Percentiles rank a stretch among this genome's conserved stretches.
Conservation (phyloP, 2,888 invertebrate species). For the Hoplodrina ambigua region DNA sequence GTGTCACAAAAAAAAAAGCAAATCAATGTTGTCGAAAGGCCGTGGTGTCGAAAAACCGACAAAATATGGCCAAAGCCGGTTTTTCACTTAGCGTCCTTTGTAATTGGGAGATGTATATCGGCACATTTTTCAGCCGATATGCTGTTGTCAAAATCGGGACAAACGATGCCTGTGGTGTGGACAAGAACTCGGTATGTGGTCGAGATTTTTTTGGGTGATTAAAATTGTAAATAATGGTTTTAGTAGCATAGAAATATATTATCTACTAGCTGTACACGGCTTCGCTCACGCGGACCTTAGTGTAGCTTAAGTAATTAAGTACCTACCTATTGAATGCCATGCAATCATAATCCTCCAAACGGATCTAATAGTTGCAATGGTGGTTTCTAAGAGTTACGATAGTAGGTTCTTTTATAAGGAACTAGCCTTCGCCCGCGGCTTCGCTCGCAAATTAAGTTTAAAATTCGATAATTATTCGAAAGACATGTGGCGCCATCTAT, state of each 20-base stretch:
- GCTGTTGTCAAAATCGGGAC: constrained; percentile 59
- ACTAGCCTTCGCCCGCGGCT: no score
- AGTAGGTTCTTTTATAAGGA: no score
- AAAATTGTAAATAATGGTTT: constrained; percentile 7
- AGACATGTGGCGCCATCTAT: no score
- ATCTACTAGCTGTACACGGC: no score
- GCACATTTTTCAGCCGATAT: constrained; percentile 77
- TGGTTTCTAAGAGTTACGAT: no score
- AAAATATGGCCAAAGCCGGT: constrained; percentile 67
- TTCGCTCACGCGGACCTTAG: no score
- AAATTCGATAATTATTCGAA: no score
- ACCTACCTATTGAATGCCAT: no score
- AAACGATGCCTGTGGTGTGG: constrained; percentile 35
- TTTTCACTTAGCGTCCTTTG: constrained; percentile 74
- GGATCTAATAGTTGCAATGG: no score
- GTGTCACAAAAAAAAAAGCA: constrained; percentile 51
- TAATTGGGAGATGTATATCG: constrained; percentile 85
- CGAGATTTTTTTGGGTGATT: neutral
- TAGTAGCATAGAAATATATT: neutral
- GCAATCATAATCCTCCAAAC: no score
- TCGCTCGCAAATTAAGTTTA: no score
- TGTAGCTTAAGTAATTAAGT: no score
- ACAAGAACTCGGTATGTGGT: constrained; percentile 57
- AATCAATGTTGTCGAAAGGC: constrained; percentile 69
- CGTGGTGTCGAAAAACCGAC: constrained; percentile 65